Evolutionary conservation across 2,888 invertebrate species (phyloP).

Genomic region (Cerastis leucographa): DNA sequence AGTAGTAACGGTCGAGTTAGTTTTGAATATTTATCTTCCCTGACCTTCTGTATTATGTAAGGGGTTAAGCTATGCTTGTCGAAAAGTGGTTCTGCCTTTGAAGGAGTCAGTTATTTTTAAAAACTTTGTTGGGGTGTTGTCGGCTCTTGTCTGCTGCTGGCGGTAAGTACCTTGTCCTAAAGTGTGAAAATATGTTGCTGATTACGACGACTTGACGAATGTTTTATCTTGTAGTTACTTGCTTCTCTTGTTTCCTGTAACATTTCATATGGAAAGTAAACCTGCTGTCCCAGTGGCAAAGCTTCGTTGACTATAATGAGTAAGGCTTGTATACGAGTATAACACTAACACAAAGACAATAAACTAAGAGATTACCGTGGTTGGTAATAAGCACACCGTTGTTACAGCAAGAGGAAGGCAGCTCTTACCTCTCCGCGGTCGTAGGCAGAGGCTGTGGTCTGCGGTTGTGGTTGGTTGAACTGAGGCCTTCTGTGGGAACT

Average conservation of each 20-base stretch:
- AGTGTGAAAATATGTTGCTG: neutral
- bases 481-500: slow-evolving; percentile 43
- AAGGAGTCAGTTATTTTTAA: neutral
- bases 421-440: slow-evolving; percentile 10
- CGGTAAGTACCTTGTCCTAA: neutral
- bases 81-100: slow-evolving; percentile 9
- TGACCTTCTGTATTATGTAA: neutral
- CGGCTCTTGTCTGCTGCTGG: neutral
- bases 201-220: neutral
- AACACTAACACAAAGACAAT: neutral
- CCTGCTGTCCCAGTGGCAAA: neutral
- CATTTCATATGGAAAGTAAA: neutral
- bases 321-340: neutral
- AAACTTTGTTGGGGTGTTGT: neutral
- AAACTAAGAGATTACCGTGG: neutral
- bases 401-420: neutral
- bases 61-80: neutral
- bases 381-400: slow-evolving; percentile 3
- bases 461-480: slow-evolving; percentile 23
- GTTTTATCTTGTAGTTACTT: neutral
- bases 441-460: slow-evolving; percentile 2
- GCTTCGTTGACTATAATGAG: neutral
- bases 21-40: neutral
- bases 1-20: neutral
- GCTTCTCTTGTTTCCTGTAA: neutral